Evolutionary conservation across 2,888 invertebrate species (phyloP), one percentile per base, ranked within the genome.

Genomic region (Oscheius sp.): DNA sequence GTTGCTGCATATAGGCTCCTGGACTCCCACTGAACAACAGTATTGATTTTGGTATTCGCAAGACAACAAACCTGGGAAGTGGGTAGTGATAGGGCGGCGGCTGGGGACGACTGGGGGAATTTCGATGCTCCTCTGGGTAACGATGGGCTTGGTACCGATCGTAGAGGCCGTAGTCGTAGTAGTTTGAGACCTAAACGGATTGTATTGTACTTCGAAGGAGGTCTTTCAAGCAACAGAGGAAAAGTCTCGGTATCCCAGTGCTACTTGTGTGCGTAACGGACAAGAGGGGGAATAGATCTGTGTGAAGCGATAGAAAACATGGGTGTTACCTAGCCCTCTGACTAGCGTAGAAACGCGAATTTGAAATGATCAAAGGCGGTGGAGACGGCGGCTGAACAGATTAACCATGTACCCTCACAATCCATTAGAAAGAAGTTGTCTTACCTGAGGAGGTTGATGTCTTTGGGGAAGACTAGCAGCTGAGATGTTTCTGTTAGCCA

Each of bases 111-210:
- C 57, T 70, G 33, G 65, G 51, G 65, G 75, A 58, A 35, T 13
- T 7, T n/a, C 35, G 33, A 29, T 63, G 21, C 11, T 59, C 71
- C 5, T 59, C 75, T n/a, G 60, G 71, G 59, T 83, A 83, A 42
- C 83, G 80, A 76, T 81, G 81, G 51, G 78, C 78, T 62, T 80
- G 78, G 73, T 79, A 83, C 62, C 81, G 79, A 73, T 79, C 80
- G 79, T 78, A 76, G 75, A 79, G 78, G 62, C 79, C 78, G 63
- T 74, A 73, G 65, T 73, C 73, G 63, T 73, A 57, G 57, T 63
- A 73, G 72, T 65, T 65, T 35, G 65, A 32, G 51, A 53, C 53
- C 53, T 53, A 53, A 53, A 53, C 11, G 11, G 3, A 7, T 9
- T 53, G 11, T 9, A 9, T 53, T 53, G 4, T 32, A 13, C 55